Evolutionary conservation across 2,888 invertebrate genomes (phyloP), one percentile per base, ranked within the genome.

Genomic region (Drosophila setosimentum): DNA sequence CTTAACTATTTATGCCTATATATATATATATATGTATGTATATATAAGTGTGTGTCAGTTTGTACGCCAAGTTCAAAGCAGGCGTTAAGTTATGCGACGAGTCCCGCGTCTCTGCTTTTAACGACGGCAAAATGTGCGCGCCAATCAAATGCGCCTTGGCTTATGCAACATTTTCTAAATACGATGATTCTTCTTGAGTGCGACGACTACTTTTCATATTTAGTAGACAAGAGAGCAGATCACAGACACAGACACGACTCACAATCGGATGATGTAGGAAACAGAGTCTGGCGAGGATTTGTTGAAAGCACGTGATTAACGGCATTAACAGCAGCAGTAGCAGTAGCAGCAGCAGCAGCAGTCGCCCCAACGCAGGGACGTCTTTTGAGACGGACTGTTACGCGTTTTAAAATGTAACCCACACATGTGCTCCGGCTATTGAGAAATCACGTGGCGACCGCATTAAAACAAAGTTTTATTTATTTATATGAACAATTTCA

Each of bases 301-400:
- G 53, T 29, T 48, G 60, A 16, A 30, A 16, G 45, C 45, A 45
- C 16, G 24, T 24, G 45, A 45, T 45, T 24, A 16, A 24, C 8
- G 16, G 45, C 45, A 24, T 4, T 24, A 16, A 24, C 8, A 16
- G 24, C 45, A 4, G 16, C 24, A 16, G 40, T 30, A 69, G 68
- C 64, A 24, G 32, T 30, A 69, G 68, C 64, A 73, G 53, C 57
- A 61, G 57, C 66, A 72, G 79, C 98, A 98, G 94, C 97, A 97
- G 95, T 98, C 98, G 94, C 98, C 98, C 98, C 98, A 98, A 94
- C 98, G 96, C 93, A 98, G 96, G 94, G 97, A 97, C 94, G 98
- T 98, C 95, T 97, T 98, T 95, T 98, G 98, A 94, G 97, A 98
- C 95, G 98, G 98, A 95, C 97, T 97, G 95, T 98, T 98, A 94